Evolutionary conservation across 2,888 invertebrate genomes (phyloP), one percentile per base, ranked within the genome.

Genomic region (Cacoxenus indagator): DNA sequence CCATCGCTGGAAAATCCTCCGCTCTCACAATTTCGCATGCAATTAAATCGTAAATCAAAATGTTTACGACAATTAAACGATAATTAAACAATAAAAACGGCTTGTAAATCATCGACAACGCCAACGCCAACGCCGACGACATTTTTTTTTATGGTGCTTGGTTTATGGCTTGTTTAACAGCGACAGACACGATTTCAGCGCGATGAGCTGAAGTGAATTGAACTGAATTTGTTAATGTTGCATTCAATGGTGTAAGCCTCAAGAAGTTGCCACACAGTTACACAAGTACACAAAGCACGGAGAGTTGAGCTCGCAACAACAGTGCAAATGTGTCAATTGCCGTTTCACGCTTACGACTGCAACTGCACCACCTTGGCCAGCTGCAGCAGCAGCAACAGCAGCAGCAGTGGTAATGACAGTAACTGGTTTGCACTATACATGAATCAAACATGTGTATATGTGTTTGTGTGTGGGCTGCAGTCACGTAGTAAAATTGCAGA

Each of bases 291-390:
- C 17, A 17, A n/a, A 9, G 51, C 51, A 26, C n/a, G 57, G 11
- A 27, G 26, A 59, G 45, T 14, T 64, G 43, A 57, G n/a, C 69
- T 64, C 65, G 29, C 17, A 61, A 82, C 73, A 72, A 75, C 75
- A 79, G 80, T 83, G 80, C 74, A 80, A 80, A 80, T 83, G 80
- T 80, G 83, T 75, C 80, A 80, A 80, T 80, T 76, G 82, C 72
- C 77, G 73, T 80, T 76, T 81, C 71, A 74, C 75, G 73, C 45
- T 55, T 27, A 24, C 61, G 9, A 24, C 19, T 17, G 59, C 27
- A 45, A 54, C 6, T 19, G 55, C 45, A 66, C n/a, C 48, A 48
- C n/a, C 22, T 31, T 22, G 64, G 64, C 17, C 61, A n/a, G n/a
- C 27, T 19, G 46, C 17, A 45, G 37, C 17, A 26, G 48, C 45